phyloP scores from a whole-genome alignment of 2,113 vertebrate species.

The Collichthys lucidus region DNA sequence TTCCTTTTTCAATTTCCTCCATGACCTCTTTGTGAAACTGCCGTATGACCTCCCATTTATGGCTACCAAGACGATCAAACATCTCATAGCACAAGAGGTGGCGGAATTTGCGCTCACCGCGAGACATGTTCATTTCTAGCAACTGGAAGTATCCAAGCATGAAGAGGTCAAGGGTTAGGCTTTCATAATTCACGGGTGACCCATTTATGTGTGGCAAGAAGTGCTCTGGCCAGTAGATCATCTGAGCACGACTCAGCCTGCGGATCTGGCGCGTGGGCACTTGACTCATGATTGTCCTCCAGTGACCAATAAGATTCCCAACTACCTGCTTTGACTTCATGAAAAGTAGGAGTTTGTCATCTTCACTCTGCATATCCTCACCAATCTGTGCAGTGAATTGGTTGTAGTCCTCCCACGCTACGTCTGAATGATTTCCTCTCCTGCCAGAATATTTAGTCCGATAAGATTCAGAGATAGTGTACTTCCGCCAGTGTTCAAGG shows the following conservation, averaged over 20 bases:
- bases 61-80: conserved; percentile 94
- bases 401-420: conserved; percentile 72
- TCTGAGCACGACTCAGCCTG: conserved; percentile 84
- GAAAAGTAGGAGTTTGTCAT: conserved; percentile 87
- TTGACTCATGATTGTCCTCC: conserved; percentile 90
- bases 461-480: conserved; percentile 85
- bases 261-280: conserved; percentile 87
- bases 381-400: conserved; percentile 60
- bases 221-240: conserved; percentile 96
- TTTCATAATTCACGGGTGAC: conserved; percentile 87
- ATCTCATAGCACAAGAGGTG: conserved; percentile 98
- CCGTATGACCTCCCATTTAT: conserved; percentile 92
- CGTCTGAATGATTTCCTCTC: conserved; percentile 64
- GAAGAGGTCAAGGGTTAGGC: conserved; percentile 94
- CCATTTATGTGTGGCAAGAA: conserved; percentile 92
- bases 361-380: conserved; percentile 75
- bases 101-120: conserved; percentile 92
- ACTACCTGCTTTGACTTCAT: conserved; percentile 92
- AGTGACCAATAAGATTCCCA: conserved; percentile 90
- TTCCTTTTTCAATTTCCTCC: conserved; percentile 89
- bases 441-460: conserved; percentile 73
- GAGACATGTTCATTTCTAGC: conserved; percentile 96
- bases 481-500: conserved; percentile 94
- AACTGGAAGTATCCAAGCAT: conserved; percentile 99
- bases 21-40: conserved; percentile 92